A percentile compares a stretch with the other conserved stretches of the same genome.
Conservation (phyloP, 2,113 vertebrate genomes). For the Xiphophorus maculatus region DNA sequence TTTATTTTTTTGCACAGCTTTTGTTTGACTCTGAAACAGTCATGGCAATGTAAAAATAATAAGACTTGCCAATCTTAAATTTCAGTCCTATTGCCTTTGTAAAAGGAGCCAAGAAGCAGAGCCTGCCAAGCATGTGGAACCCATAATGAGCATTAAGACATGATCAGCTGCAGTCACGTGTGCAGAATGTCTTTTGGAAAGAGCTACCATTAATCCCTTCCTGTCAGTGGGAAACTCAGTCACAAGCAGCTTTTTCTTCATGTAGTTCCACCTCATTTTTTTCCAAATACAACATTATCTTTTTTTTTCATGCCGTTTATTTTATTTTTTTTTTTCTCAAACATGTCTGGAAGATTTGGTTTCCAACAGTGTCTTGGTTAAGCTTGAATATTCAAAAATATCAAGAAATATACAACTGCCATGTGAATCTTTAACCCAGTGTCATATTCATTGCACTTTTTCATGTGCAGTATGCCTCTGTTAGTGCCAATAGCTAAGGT, state of each 20-base stretch:
- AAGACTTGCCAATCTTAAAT: background rate
- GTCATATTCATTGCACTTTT: background rate
- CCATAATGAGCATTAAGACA: constrained; percentile 66
- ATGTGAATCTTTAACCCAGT: too few relatives aligned
- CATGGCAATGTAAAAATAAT: background rate
- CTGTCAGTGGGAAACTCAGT: constrained; percentile 33
- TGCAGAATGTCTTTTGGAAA: constrained; percentile 37
- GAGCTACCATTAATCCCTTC: constrained; percentile 58
- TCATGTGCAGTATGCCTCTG: background rate
- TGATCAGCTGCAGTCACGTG: constrained; percentile 65
- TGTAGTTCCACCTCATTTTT: background rate
- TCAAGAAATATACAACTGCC: background rate
- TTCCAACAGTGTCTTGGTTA: background rate
- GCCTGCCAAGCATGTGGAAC: constrained; percentile 32
- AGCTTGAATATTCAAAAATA: background rate
- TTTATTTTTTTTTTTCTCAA: background rate
- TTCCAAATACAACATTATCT: background rate
- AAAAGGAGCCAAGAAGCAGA: constrained; percentile 11
- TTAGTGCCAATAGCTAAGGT: background rate
- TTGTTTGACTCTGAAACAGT: background rate
- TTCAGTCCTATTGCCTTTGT: constrained; percentile 10
- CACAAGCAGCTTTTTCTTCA: constrained; percentile 31
- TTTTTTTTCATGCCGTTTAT: background rate
- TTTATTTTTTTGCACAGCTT: background rate
- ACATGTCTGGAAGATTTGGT: background rate